Evolutionary conservation across 2,797 vertebrate genomes (phyloP).

Genomic region (Oreochromis grahami): DNA sequence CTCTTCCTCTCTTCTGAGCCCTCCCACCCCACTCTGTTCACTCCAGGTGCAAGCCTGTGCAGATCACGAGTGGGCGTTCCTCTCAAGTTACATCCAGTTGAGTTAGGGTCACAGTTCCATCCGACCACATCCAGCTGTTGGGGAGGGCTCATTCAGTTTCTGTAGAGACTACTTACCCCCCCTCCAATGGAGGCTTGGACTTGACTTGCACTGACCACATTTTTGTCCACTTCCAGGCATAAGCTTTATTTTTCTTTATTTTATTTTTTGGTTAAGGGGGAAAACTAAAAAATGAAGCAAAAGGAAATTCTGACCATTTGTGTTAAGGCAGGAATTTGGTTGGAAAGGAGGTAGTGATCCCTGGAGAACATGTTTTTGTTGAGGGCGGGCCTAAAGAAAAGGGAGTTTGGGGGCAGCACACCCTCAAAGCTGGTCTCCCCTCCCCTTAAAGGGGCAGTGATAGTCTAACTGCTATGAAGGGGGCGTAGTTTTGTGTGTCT

Average conservation of each 20-base stretch:
- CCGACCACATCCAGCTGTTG: not conserved
- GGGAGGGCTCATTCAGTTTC: not conserved
- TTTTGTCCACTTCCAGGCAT: slow-evolving; percentile 25
- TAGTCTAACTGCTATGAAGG: slow-evolving; percentile 69
- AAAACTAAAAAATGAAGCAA: not conserved
- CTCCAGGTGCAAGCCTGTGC: not conserved
- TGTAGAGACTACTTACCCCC: not conserved
- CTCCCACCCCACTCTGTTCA: not conserved
- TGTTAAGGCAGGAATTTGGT: slow-evolving; percentile 7
- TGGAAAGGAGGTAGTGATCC: not conserved
- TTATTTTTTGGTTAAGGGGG: not conserved
- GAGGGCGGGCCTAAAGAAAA: slow-evolving; percentile 44
- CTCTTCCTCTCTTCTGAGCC: not conserved
- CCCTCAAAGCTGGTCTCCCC: slow-evolving; percentile 30
- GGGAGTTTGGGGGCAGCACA: slow-evolving; percentile 22
- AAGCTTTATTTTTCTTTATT: not conserved
- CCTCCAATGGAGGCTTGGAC: slow-evolving; percentile 12
- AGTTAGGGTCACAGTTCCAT: not conserved
- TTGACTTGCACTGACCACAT: not conserved
- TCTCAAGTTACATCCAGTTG: not conserved
- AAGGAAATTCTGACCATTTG: slow-evolving; percentile 16
- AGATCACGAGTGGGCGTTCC: not conserved
- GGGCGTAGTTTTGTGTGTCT: slow-evolving; percentile 61
- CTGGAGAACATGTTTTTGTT: slow-evolving; percentile 16
- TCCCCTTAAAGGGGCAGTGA: slow-evolving; percentile 56